A percentile compares a stretch with the other conserved stretches of the same genome.
phyloP scores from a whole-genome alignment of 2,888 invertebrate genomes.

The Chaetogeoica ovagalla region DNA sequence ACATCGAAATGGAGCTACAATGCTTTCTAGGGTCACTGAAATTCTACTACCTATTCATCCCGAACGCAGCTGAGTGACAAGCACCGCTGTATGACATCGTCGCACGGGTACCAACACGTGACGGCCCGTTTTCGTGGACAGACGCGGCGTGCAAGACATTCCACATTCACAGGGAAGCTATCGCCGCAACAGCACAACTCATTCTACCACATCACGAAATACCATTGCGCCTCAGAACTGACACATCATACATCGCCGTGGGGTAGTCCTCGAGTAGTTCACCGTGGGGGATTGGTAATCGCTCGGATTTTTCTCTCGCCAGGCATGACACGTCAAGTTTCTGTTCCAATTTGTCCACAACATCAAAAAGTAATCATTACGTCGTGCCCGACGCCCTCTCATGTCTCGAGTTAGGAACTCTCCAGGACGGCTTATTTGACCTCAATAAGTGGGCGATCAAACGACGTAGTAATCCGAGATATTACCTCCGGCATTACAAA shows the following conservation, averaged over 20 bases:
- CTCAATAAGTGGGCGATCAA: neutral
- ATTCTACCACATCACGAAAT: neutral
- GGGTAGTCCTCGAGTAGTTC: neutral
- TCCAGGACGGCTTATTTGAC: neutral
- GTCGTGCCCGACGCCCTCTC: slow-evolving; percentile 1
- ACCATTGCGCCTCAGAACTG: slow-evolving; percentile 55
- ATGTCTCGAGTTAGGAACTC: neutral
- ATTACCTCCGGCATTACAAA: neutral
- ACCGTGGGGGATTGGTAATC: neutral
- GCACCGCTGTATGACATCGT: too few relatives aligned
- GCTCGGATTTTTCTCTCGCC: neutral
- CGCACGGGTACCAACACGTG: neutral
- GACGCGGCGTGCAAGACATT: slow-evolving; percentile 55
- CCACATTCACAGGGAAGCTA: slow-evolving; percentile 56
- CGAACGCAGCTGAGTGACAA: too few relatives aligned
- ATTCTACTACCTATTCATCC: slow-evolving; percentile 50
- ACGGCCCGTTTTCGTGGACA: slow-evolving; percentile 4
- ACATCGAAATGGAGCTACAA: slow-evolving; percentile 48
- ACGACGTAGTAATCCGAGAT: neutral
- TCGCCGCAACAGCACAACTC: slow-evolving; percentile 36
- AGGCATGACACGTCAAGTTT: neutral
- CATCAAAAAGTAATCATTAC: neutral
- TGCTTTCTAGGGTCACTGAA: slow-evolving; percentile 54
- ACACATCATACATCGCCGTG: neutral
- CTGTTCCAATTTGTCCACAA: neutral